Base-by-base conservation (phyloP, 1,140 invertebrate species). In the Drosophila insularis region DNA sequence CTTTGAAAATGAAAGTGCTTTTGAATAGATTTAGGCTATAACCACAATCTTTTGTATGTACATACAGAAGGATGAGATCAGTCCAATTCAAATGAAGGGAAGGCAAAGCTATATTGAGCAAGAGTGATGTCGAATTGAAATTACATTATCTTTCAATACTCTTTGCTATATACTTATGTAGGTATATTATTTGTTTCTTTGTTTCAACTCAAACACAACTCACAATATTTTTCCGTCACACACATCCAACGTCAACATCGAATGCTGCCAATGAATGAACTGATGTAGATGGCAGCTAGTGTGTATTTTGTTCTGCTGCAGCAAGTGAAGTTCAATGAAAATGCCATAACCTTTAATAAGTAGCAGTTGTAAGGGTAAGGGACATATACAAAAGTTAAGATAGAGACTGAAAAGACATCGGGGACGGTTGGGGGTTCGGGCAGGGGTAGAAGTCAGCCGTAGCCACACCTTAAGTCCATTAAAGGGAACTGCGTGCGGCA, bases 261-360 rank as follows among this genome's bases (percentile, higher is more conserved):
- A 58, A 58, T 60, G 62, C 64, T 69, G 67, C 17, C 58, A 63
- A 62, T 69, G 58, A 63, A 62, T 69, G 58, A 39, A 46, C 37
- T 27, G 61, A 21, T 37, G 65, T 84, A 58, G 71, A 61, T 66
- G 75, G 80, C 53, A 37, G 69, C 53, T 63, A 70, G 27, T 39
- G 21, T 14, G 27, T 32, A 21, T 60, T 53, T 59, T 53, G 31
- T 55, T 61, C 68, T 63, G 69, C 55, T 50, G 46, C 60, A 21
- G 58, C 71, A 87, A 78, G 74, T 87, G 73, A 87, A 84, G 84
- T 89, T 89, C 84, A 89, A 84, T 89, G 77, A 80, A 78, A 78
- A 82, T 71, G 81, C 32, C 73, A 85, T 67, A 73, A 67, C 66
- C 53, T 70, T 63, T 68, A 19, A 37, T 27, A 46, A 63, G 43